These are phyloP conservation scores for Chrysolina americana DNA, from an alignment of 2,888 invertebrate species.

Conservation along the genomic window DNA sequence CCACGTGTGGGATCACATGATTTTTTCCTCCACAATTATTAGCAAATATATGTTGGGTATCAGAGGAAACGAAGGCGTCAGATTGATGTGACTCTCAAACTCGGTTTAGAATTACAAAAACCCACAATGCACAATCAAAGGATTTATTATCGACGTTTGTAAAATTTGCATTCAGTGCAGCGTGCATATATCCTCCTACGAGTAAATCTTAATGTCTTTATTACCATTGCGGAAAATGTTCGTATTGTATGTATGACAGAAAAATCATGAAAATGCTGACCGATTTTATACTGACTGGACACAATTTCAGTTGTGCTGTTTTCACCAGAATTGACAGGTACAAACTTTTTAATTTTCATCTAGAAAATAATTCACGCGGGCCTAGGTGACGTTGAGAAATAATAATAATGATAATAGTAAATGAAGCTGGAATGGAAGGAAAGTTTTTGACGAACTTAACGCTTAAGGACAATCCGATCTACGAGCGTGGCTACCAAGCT, in stretches of 20 bases:
- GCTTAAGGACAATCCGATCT: too few relatives aligned
- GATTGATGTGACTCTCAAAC: constrained; percentile 58
- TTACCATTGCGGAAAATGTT: constrained; percentile 34
- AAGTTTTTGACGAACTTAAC: too few relatives aligned
- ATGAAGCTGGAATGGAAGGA: too few relatives aligned
- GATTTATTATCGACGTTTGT: constrained; percentile 59
- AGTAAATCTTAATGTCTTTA: constrained; percentile 52
- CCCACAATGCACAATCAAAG: constrained; percentile 58
- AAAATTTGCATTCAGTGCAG: constrained; percentile 54
- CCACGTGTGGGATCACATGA: background rate
- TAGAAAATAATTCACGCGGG: too few relatives aligned
- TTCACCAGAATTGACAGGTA: too few relatives aligned
- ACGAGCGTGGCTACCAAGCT: too few relatives aligned
- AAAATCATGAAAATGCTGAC: background rate
- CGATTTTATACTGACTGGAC: too few relatives aligned
- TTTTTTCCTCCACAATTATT: constrained; percentile 4
- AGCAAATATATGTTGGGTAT: background rate
- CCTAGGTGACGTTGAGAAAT: too few relatives aligned
- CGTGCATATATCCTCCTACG: constrained; percentile 50
- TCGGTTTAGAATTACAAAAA: constrained; percentile 60
- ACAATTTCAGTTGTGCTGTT: too few relatives aligned
- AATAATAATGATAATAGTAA: too few relatives aligned
- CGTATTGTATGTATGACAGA: background rate
- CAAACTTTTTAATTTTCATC: too few relatives aligned
- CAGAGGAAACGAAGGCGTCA: constrained; percentile 51